Conservation (phyloP, 2,888 invertebrate species). For the Seira musarum region DNA sequence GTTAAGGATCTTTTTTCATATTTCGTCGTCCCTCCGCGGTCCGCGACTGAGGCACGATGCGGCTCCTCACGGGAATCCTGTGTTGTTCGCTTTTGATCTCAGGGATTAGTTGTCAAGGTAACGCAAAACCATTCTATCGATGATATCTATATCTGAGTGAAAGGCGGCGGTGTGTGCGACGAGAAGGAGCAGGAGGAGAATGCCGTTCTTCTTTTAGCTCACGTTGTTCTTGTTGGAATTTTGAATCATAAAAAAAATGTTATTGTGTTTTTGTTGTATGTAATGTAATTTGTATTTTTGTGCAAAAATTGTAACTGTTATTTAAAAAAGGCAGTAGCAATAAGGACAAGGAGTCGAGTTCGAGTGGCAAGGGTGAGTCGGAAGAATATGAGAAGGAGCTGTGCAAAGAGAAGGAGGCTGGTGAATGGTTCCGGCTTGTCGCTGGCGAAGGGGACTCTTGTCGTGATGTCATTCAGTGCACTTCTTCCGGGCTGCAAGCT, state of each 20-base stretch:
- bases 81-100: conserved; percentile 16
- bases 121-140: not conserved
- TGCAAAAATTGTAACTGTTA: conserved; percentile 10
- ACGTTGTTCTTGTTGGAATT: too few relatives aligned
- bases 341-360: conserved; percentile 16
- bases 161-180: too few relatives aligned
- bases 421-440: conserved; percentile 94
- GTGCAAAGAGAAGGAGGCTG: conserved; percentile 95
- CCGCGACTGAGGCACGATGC: conserved; percentile 4
- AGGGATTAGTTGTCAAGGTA: conserved; percentile 28
- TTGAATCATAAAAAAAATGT: too few relatives aligned
- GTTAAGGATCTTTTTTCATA: not conserved
- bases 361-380: conserved; percentile 76
- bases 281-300: not conserved
- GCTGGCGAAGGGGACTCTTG: conserved; percentile 93
- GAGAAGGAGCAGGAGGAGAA: too few relatives aligned
- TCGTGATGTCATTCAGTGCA: conserved; percentile 95
- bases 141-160: too few relatives aligned
- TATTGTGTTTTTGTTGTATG: too few relatives aligned
- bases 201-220: too few relatives aligned
- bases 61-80: conserved; percentile 1
- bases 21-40: not conserved
- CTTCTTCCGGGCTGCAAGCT: conserved; percentile 81
- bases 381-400: conserved; percentile 91
- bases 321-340: conserved; percentile 13